Base-by-base conservation (phyloP, 92 coral and sea anemone genomes). In the Epizoanthus illoricatus region DNA sequence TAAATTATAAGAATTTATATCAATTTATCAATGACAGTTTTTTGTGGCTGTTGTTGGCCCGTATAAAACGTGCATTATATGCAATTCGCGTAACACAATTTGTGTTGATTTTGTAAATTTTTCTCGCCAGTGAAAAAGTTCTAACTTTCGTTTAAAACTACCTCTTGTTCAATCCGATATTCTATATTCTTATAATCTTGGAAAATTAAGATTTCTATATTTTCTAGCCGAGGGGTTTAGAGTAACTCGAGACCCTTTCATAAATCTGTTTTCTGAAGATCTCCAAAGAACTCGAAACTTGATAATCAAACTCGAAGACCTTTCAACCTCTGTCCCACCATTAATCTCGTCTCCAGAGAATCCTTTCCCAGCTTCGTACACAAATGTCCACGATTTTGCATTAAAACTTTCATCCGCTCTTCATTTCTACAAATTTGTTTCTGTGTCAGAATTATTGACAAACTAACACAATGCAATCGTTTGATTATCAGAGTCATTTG, bases 1-100 rank as follows among this genome's bases (percentile, higher is more conserved):
- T 78, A 78, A 78, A 78, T 78, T 78, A 78, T 78, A 63, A 63
- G 43, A 78, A 41, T 45, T 63, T 63, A 78, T 78, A 42, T 18
- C 39, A 61, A 62, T 59, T 62, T 61, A 62, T 76, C 65, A 57
- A 78, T 62, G 65, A 36, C 62, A 63, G 71, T 78, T 13, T 4
- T 62, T 61, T 63, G 11, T 28, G 8, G 40, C 52, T 43, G 82
- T 45, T 63, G 43, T 76, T 76, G 18, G 45, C 42, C 42, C 5
- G 63, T 63, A 45, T 45, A 78, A 61, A 43, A 5, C 71, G 64
- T 63, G 82, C 82, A 78, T 78, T 61, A 63, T 78, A 78, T 78
- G 82, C 82, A 78, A 13, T 62, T 78, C 0, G 20, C 21, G 71
- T 78, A 78, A 19, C 82, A 43, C 82, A 20, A 78, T 78, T 63